Conservation (phyloP, 2,888 invertebrate species). For the Malacosoma neustria region DNA sequence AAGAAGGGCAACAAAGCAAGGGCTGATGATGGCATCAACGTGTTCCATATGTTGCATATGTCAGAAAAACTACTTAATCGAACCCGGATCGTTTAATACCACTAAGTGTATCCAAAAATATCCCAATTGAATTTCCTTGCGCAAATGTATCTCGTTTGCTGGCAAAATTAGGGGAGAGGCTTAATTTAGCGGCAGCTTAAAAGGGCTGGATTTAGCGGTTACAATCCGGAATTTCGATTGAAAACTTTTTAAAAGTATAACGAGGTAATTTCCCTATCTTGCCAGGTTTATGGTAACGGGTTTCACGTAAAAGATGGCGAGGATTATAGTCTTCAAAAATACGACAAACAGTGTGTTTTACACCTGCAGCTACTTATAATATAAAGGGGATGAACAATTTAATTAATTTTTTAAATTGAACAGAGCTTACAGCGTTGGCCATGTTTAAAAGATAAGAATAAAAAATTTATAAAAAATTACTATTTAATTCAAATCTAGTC, state of each 20-base stretch:
- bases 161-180: background rate
- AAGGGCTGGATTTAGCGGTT: background rate
- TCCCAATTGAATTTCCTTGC: background rate
- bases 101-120: no score
- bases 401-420: no score
- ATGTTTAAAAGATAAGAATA: no score
- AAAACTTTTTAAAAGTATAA: conserved; percentile 1
- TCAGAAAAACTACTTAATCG: no score
- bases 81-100: no score
- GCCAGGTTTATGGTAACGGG: background rate
- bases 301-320: background rate
- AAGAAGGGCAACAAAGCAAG: no score
- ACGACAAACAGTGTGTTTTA: background rate
- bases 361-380: background rate
- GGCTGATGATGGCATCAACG: no score
- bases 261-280: conserved; percentile 9
- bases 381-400: no score
- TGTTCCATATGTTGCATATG: no score
- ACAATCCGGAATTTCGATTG: background rate
- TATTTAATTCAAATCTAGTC: no score
- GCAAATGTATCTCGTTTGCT: background rate
- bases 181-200: background rate
- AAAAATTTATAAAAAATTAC: no score
- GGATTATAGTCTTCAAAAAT: background rate
- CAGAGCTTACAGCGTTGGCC: no score